These are phyloP conservation scores for Cossypha polioptera DNA, from an alignment of 2,797 vertebrate genomes.

Conservation along the genomic window DNA sequence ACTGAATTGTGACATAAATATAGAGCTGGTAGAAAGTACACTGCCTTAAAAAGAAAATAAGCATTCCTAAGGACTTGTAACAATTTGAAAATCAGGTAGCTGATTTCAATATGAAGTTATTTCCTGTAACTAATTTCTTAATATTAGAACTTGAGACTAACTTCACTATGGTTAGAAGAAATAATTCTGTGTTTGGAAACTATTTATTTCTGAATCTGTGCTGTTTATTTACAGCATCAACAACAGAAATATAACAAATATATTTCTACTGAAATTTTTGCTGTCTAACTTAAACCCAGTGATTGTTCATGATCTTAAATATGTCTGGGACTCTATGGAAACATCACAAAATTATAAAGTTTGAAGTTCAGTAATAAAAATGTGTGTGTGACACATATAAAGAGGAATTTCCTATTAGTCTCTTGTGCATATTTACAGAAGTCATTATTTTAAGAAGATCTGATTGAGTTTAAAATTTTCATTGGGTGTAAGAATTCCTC, in stretches of 20 bases:
- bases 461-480: neutral
- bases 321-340: neutral
- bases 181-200: neutral
- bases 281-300: neutral
- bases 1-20: neutral
- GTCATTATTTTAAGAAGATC: neutral
- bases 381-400: fast-evolving
- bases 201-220: neutral
- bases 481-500: neutral
- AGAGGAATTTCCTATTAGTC: neutral
- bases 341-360: neutral
- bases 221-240: neutral
- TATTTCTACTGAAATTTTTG: neutral
- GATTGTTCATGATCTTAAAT: neutral
- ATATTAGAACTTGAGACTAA: neutral
- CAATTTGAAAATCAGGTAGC: neutral
- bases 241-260: neutral
- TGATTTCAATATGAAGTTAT: neutral
- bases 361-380: neutral
- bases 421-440: neutral
- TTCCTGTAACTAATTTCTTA: neutral
- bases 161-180: neutral
- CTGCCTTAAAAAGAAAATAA: neutral
- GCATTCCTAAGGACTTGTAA: neutral
- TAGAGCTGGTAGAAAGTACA: neutral